Base-by-base conservation (phyloP, 2,797 vertebrate genomes). In the Sebastolobus alascanus region DNA sequence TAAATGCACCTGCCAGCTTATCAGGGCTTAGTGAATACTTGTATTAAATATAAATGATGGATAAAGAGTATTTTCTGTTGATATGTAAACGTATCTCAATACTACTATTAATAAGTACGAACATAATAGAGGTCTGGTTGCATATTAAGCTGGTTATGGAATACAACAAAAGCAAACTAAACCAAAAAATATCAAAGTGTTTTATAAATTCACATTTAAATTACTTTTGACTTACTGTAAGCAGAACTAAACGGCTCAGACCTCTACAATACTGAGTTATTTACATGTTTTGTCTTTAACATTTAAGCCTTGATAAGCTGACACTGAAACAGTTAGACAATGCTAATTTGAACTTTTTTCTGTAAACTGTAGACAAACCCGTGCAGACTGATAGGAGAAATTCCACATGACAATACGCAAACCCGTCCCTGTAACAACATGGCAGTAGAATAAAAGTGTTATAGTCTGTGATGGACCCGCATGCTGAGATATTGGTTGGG, bases 231-330 rank as follows among this genome's bases (percentile, higher is more conserved):
- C 68, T 80, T 20, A 82, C 74, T 55, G 27, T 80, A 74, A 86
- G 89, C 87, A 67, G 75, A 90, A 91, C 80, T 71, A 86, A 85
- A 88, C 52, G 78, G 75, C 68, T 91, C 79, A 87, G 85, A 93
- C 85, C 86, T 90, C 84, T 79, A 91, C 88, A 35, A 85, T 85
- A 90, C 83, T 18, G 61, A 72, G 65, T 76, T 91, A 92, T 90
- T 89, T 92, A 85, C 84, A 92, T 1, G 76, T 79, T 55, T 68
- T 60, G 61, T 82, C 75, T 79, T 60, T 27, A 70, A 85, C 82
- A 55, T 85, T 87, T 75, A 91, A 92, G 92, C 93, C 91, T 77
- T 87, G 92, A 92, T 94, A 92, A 94, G 89, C 89, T 91, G 91
- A 91, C 90, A 77, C 70, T 71, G 46, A 69, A 84, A 85, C 84